Conservation (phyloP, 2,888 invertebrate species). For the Rapana venosa region DNA sequence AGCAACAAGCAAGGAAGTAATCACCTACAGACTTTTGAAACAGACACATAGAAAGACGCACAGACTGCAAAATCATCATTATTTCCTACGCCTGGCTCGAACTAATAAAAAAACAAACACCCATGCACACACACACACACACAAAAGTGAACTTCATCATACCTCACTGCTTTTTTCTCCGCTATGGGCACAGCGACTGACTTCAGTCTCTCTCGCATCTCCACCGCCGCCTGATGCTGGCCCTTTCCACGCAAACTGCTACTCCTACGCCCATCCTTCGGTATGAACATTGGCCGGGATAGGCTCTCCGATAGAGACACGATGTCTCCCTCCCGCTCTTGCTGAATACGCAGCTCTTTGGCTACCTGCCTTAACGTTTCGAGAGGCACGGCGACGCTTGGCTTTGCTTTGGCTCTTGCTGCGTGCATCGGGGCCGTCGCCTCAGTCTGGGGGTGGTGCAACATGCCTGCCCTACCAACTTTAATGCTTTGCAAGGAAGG, state of each 20-base stretch:
- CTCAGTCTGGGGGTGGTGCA: background rate
- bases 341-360: background rate
- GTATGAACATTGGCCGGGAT: too few species aligned
- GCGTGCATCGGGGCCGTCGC: background rate
- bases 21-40: too few species aligned
- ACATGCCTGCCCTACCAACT: background rate
- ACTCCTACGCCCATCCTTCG: background rate
- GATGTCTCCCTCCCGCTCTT: background rate
- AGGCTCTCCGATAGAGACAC: too few species aligned
- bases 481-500: background rate
- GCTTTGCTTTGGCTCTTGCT: background rate
- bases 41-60: too few species aligned
- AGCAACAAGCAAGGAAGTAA: too few species aligned
- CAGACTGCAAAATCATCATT: too few species aligned
- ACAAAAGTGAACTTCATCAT: background rate
- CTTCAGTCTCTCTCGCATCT: background rate
- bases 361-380: background rate
- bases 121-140: too few species aligned
- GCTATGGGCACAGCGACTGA: slow-evolving; percentile 22
- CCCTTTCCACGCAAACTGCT: background rate
- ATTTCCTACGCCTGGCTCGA: too few species aligned
- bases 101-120: too few species aligned
- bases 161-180: slow-evolving; percentile 20
- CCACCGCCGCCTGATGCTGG: background rate
- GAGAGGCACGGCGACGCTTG: background rate